phyloP scores from a whole-genome alignment of 2,113 vertebrate species.

The Electrona antarctica region DNA sequence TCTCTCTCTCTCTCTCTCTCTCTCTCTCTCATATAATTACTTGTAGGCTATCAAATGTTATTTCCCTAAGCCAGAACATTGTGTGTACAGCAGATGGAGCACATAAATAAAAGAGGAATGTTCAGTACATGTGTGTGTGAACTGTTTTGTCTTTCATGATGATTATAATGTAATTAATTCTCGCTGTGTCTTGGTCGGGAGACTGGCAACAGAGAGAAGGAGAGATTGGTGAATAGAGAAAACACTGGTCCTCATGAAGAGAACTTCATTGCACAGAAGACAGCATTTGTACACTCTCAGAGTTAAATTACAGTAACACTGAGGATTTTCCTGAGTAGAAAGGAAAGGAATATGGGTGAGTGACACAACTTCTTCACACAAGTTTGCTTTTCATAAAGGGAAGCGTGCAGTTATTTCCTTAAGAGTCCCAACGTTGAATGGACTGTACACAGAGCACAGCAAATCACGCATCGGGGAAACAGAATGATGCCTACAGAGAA shows the following conservation, averaged over 20 bases:
- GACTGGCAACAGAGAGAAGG: slow-evolving; percentile 1
- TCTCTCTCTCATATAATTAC: background rate
- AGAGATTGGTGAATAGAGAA: background rate
- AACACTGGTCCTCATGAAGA: background rate
- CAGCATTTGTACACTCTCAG: too few relatives aligned
- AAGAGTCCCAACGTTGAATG: background rate
- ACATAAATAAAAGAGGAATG: too few relatives aligned
- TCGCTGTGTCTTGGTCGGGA: background rate
- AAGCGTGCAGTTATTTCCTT: background rate
- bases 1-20: background rate
- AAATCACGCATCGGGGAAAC: background rate
- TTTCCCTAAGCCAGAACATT: too few relatives aligned
- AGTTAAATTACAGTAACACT: too few relatives aligned
- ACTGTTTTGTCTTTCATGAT: slow-evolving; percentile 12
- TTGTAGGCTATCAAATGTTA: too few relatives aligned
- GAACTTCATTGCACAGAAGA: too few relatives aligned
- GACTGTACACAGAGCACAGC: background rate
- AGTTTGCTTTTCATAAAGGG: background rate
- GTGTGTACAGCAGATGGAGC: too few relatives aligned
- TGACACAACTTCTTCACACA: too few relatives aligned
- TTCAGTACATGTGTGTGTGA: too few relatives aligned
- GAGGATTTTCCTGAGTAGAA: too few relatives aligned
- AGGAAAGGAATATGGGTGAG: too few relatives aligned
- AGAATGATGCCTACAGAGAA: too few relatives aligned
- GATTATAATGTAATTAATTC: background rate